Base-by-base conservation (phyloP, 2,888 invertebrate species). In the Julus scanicus region DNA sequence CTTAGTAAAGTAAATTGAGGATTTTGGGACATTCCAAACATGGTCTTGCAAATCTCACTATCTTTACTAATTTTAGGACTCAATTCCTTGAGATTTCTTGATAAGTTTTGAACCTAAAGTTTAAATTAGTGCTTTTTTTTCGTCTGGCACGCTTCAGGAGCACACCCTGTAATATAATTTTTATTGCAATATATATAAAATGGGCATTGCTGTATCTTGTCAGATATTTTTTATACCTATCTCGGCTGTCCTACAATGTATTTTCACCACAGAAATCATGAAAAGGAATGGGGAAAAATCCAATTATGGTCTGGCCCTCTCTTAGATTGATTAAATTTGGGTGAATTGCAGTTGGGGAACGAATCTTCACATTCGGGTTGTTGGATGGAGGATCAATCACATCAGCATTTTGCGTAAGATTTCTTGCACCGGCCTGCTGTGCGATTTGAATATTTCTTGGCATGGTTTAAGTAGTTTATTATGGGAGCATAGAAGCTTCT, bases 281-380 rank as follows among this genome's bases (percentile, higher is more conserved):
- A 63, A 63, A 63, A 63, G 20, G 20, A 63, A 9, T 20, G 20
- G 63, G 20, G 63, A 9, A 20, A 63, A 63, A 63, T 63, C 63
- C 63, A 63, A 63, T 63, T 63, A 63, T 63, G 63, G 63, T 20
- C 63, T 63, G 63, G 63, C 20, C 63, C 63, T 63, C 63, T 63
- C 63, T 63, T 63, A 63, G 63, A 63, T 63, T 63, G 63, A 63
- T 63, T 63, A 63, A 63, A 63, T 63, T 63, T 63, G 63, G 63
- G 63, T 9, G 63, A 63, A 63, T 63, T 63, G 63, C 63, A 63
- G 63, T 63, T 20, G 63, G 57, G 57, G 63, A 63, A 63, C 63
- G 63, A 63, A 63, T 63, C 63, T 63, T 63, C 63, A 20, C 63
- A 63, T 63, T 63, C 20, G 20, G 63, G 63, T 17, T 63, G 63